Percentiles rank a stretch among this genome's conserved stretches.
Evolutionary conservation across 2,113 vertebrate genomes (phyloP).

Genomic region (Notiomystis cincta): DNA sequence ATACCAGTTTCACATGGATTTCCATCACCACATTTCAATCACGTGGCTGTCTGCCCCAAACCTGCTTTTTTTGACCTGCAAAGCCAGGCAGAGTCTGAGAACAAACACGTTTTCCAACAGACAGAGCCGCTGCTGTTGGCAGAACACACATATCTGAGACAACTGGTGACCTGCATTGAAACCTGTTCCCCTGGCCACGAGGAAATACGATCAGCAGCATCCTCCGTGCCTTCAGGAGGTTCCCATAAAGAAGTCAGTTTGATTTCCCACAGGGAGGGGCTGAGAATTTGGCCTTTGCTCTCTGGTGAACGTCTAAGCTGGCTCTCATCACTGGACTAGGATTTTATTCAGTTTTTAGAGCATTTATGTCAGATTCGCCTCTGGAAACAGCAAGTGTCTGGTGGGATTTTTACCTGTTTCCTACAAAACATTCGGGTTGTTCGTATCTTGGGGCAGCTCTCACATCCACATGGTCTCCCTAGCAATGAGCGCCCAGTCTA

Average conservation of each 20-base stretch:
- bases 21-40: neutral
- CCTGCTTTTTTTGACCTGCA: neutral
- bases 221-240: neutral
- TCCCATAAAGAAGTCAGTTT: neutral
- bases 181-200: neutral
- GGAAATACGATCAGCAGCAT: neutral
- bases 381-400: neutral
- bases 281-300: neutral
- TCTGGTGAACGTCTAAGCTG: neutral
- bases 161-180: neutral
- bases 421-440: neutral
- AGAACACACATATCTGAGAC: neutral
- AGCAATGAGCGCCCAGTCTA: neutral
- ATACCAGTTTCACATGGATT: neutral
- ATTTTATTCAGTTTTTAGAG: neutral
- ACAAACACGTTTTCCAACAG: neutral
- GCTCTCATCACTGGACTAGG: neutral
- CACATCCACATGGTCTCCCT: neutral
- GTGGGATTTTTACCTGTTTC: neutral
- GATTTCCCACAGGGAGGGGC: accelerated
- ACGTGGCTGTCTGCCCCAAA: neutral
- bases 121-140: neutral
- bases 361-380: neutral
- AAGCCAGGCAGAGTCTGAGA: neutral
- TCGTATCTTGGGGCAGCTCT: neutral